A percentile compares a stretch with the other conserved stretches of the same genome.
phyloP scores from a whole-genome alignment of 2,888 invertebrate genomes.

The Seira musarum region DNA sequence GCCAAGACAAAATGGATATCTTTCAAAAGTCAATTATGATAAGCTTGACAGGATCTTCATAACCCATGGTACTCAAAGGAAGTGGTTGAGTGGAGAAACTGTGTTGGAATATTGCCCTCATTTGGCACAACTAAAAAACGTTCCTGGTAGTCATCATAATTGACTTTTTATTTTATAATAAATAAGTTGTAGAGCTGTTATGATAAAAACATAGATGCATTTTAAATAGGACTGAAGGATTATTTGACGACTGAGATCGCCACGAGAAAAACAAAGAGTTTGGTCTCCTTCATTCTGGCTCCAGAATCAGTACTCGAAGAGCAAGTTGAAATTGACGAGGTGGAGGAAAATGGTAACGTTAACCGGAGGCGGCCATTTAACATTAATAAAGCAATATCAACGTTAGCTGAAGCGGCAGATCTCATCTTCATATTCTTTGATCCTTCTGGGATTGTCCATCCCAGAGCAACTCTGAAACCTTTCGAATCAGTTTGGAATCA shows the following conservation, averaged over 20 bases:
- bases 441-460: constrained; percentile 19
- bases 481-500: constrained; percentile 28
- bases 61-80: constrained; percentile 36
- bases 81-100: constrained; percentile 23
- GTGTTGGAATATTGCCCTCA: constrained; percentile 51
- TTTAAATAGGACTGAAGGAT: constrained; percentile 39
- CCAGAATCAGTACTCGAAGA: constrained; percentile 20
- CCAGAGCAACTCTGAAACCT: constrained; percentile 26
- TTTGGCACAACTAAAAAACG: constrained; percentile 36
- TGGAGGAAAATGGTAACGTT: neutral
- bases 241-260: constrained; percentile 44
- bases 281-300: constrained; percentile 45
- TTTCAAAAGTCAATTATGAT: constrained; percentile 33
- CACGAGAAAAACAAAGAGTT: constrained; percentile 21
- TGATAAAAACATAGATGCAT: neutral
- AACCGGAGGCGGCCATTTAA: neutral
- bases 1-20: constrained; percentile 7
- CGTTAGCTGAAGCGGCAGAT: constrained; percentile 29
- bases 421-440: constrained; percentile 54
- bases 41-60: constrained; percentile 46
- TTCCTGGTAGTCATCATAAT: constrained; percentile 30
- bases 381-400: neutral
- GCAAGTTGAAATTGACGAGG: neutral
- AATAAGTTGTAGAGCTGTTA: neutral
- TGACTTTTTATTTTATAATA: neutral